A percentile compares a stretch with the other conserved stretches of the same genome.
Evolutionary conservation across 2,888 invertebrate species (phyloP).

Genomic region (Zaprionus lineosus): DNA sequence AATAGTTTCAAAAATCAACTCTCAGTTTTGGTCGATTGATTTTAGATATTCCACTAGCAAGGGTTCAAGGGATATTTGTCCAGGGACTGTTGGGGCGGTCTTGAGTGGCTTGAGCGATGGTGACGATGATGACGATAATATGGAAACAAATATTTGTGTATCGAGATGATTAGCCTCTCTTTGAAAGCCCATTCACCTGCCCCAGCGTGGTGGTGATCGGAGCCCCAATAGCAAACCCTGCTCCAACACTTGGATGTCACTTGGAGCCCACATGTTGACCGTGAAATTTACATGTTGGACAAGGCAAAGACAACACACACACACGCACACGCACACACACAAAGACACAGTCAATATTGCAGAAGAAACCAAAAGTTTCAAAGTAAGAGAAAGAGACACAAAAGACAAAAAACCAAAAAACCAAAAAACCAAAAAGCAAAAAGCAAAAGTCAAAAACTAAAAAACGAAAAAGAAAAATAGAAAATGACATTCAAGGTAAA

Average conservation of each 20-base stretch:
- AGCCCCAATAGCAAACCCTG: conserved; percentile 2
- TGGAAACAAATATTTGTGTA: conserved; percentile 7
- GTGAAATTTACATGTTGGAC: conserved; percentile 55
- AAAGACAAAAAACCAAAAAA: conserved; percentile 2
- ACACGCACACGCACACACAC: too few species aligned
- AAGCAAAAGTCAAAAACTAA: conserved; percentile 8
- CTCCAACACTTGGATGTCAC: conserved; percentile 32
- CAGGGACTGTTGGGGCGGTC: too few species aligned
- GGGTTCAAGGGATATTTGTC: too few species aligned
- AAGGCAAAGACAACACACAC: conserved; percentile 35
- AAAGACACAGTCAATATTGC: conserved; percentile 30
- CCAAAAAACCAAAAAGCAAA: conserved; percentile 2
- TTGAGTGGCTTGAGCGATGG: too few species aligned
- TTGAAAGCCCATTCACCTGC: conserved; percentile 40
- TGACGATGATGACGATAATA: too few species aligned
- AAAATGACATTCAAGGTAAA: conserved; percentile 41
- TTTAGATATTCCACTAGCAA: too few species aligned
- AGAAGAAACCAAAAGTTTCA: too few species aligned
- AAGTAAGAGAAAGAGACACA: background rate
- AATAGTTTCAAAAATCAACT: too few species aligned
- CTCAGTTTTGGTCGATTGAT: too few species aligned
- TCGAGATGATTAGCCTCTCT: conserved; percentile 40
- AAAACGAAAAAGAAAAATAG: conserved; percentile 1
- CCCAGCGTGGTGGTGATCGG: conserved; percentile 8
- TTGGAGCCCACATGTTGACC: conserved; percentile 56